Evolutionary conservation across 2,113 vertebrate genomes (phyloP).

Genomic region (Delphinapterus leucas): DNA sequence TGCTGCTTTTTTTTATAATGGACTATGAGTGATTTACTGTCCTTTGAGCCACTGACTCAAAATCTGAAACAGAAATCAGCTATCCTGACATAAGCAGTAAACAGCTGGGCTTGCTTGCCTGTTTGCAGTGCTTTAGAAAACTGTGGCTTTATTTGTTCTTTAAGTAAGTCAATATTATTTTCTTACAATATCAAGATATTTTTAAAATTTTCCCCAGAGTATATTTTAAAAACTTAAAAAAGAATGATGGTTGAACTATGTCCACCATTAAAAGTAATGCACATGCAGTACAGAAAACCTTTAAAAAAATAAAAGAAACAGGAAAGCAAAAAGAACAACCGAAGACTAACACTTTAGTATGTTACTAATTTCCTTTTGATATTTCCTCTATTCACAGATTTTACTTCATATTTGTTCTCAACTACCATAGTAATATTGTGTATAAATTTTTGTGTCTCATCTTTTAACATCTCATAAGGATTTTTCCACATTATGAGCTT

Average conservation of each 20-base stretch:
- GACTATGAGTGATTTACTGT: neutral
- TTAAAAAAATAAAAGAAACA: neutral
- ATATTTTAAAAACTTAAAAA: neutral
- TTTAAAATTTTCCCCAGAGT: neutral
- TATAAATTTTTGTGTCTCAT: neutral
- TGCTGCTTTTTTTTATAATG: neutral
- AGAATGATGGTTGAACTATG: neutral
- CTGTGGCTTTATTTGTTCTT: neutral
- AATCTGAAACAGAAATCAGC: neutral
- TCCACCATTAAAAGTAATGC: neutral
- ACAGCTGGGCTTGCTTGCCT: neutral
- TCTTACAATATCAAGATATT: neutral
- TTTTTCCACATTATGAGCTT: neutral
- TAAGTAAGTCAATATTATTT: neutral
- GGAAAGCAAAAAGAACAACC: neutral
- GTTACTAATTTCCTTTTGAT: neutral
- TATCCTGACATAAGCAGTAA: neutral
- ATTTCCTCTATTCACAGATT: neutral
- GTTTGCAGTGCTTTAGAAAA: constrained; percentile 28
- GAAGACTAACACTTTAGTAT: neutral
- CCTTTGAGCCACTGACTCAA: neutral
- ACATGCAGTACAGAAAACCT: neutral
- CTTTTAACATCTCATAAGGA: neutral
- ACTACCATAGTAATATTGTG: neutral
- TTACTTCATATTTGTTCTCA: constrained; percentile 10